A percentile compares a stretch with the other conserved stretches of the same genome.
These are phyloP conservation scores for Sterrhoptilus dennistouni DNA, from an alignment of 2,113 vertebrate genomes.

Conservation along the genomic window DNA sequence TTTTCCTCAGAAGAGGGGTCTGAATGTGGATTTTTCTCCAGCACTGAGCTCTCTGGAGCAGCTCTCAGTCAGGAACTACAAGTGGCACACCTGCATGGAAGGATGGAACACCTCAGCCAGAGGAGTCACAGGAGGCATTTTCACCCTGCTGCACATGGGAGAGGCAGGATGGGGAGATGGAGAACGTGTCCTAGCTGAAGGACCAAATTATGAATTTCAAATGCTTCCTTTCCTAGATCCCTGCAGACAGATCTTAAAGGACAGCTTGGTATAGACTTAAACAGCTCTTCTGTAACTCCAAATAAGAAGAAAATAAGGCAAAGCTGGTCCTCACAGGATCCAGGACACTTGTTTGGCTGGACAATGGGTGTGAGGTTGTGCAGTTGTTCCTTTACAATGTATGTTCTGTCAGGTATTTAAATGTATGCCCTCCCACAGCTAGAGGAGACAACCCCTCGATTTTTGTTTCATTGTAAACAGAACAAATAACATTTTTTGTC, in stretches of 20 bases:
- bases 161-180: not conserved
- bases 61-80: not conserved
- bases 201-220: not conserved
- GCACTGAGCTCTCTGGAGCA: not conserved
- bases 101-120: not conserved
- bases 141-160: not conserved
- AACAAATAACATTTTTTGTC: constrained; percentile 26
- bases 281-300: not conserved
- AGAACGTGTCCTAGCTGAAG: not conserved
- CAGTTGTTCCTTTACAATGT: not conserved
- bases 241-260: not conserved
- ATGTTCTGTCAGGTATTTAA: not conserved
- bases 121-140: not conserved
- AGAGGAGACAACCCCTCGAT: not conserved
- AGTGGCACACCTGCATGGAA: rapidly evolving
- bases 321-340: not conserved
- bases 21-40: not conserved
- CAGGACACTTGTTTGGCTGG: not conserved
- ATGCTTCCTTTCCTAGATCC: not conserved
- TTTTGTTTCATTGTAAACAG: constrained; percentile 30
- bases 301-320: not conserved
- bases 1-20: not conserved
- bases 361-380: not conserved
- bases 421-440: not conserved
- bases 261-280: not conserved